Evolutionary conservation across 1,140 invertebrate species (phyloP), one percentile per base, ranked within the genome.

Genomic region (Ips nitidus): DNA sequence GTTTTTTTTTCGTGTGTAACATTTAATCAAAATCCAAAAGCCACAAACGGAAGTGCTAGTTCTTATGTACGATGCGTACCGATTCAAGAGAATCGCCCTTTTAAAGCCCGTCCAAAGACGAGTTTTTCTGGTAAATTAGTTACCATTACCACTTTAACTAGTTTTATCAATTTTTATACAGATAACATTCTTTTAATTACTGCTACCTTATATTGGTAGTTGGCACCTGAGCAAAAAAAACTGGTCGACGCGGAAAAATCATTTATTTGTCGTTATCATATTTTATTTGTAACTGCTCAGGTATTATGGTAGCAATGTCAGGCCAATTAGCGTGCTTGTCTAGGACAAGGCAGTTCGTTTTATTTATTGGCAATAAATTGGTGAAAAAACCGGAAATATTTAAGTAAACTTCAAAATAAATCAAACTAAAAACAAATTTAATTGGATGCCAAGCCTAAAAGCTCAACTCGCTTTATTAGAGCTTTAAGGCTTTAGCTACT

Each of bases 121-220:
- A 57, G 55, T 57, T 57, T 57, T 57, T 57, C 55, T 57, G 4
- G 22, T 8, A 40, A 37, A 57, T 57, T 57, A 22, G 39, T 57
- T 57, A 57, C 8, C 55, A 57, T 57, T 57, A 57, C 41, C n/a
- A 38, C 8, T 57, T 7, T 57, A 57, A 57, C 55, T 57, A 57
- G 55, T 22, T 57, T 57, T 57, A 57, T 38, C 55, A 57, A 39
- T 57, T 57, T 57, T 50, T 22, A 57, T 40, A 57, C 39, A 57
- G 41, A 57, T 57, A 3, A 5, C 36, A 57, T 57, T 57, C 39
- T 57, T 57, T 57, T 57, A 57, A 57, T 57, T 57, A 57, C 39
- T 57, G 39, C 39, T 57, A 41, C 55, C 55, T 57, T 57, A 57
- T 57, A 57, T 6, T 40, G 55, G 5, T 40, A 57, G 37, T 57